Base-by-base conservation (phyloP, 2,797 vertebrate genomes). In the Sebastes umbrosus region DNA sequence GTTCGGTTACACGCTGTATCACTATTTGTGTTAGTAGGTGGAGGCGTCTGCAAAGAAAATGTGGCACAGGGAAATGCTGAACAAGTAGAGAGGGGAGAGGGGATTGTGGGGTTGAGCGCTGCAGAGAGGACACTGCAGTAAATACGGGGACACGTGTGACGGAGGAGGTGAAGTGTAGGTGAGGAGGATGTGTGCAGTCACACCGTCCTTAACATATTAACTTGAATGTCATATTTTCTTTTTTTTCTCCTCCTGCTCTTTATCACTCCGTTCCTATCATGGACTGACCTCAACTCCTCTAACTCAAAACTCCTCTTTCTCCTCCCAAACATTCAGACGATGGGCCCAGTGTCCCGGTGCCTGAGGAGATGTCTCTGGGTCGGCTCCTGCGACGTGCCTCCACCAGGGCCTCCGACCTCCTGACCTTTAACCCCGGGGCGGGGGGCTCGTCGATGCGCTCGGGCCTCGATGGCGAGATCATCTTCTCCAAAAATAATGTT, bases 401-500 rank as follows among this genome's bases (percentile, higher is more conserved):
- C 92, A 98, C 97, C 39, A 98, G 96, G 95, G 97, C 97, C 68
- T 98, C 98, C 3, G 97, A 99, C 95, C 96, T 99, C 96, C 96
- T 99, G 98, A 98, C 98, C 92, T 95, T 98, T 85, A 95, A 95
- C 90, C 92, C 97, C 0, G 94, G 96, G 58, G 93, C 94, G 2
- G 80, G 96, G 8, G 94, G 96, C 13, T 93, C 96, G 1, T 87
- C 96, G 46, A 83, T 92, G 22, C 3, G 96, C 36, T 94, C 94
- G 1, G 4, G 96, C 20, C 95, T 98, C 29, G 97, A 98, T 8
- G 98, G 98, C 63, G 99, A 99, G 88, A 97, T 99, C 87, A 96
- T 99, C 93, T 99, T 97, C 95, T 99, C 99, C 66, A 99, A 99
- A 93, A 99, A 99, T 94, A 99, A 99, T 90, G 97, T 99, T 78